A percentile compares a stretch with the other conserved stretches of the same genome.
phyloP scores from a whole-genome alignment of 2,113 vertebrate species.

The Macquaria ambigua region DNA sequence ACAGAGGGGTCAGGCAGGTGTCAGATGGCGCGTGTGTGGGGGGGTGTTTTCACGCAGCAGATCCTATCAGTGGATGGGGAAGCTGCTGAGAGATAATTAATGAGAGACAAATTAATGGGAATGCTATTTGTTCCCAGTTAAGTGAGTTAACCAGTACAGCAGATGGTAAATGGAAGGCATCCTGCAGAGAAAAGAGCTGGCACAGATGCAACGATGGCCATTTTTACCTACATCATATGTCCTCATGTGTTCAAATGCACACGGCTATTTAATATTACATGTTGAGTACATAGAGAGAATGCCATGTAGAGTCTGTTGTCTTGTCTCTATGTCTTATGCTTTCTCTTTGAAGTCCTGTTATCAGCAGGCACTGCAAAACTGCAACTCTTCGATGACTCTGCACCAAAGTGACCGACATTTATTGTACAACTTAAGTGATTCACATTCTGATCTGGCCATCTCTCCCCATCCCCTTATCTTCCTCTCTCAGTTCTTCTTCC shows the following conservation, averaged over 20 bases:
- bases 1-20: slow-evolving; percentile 7
- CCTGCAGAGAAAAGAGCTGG: not conserved
- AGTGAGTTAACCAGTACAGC: slow-evolving; percentile 30
- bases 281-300: not conserved
- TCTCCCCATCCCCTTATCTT: slow-evolving; percentile 41
- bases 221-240: slow-evolving; percentile 12
- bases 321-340: not conserved
- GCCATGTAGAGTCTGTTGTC: not conserved
- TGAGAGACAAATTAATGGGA: slow-evolving; percentile 31
- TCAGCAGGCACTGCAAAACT: not conserved
- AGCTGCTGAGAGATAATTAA: slow-evolving; percentile 27
- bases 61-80: slow-evolving; percentile 16
- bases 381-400: slow-evolving; percentile 4
- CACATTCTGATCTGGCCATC: slow-evolving; percentile 38
- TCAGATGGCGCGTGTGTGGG: not conserved
- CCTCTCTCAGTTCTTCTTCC: slow-evolving; percentile 24
- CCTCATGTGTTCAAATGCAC: slow-evolving; percentile 1
- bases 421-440: slow-evolving; percentile 28
- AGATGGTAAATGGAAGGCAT: slow-evolving; percentile 24
- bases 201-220: not conserved
- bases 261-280: slow-evolving; percentile 46
- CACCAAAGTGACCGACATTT: slow-evolving; percentile 22
- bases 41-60: not conserved
- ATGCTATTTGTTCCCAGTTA: slow-evolving; percentile 40
- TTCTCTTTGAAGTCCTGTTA: slow-evolving; percentile 2